Evolutionary conservation across 2,888 invertebrate genomes (phyloP), one percentile per base, ranked within the genome.

Genomic region (Esperia sulphurella): DNA sequence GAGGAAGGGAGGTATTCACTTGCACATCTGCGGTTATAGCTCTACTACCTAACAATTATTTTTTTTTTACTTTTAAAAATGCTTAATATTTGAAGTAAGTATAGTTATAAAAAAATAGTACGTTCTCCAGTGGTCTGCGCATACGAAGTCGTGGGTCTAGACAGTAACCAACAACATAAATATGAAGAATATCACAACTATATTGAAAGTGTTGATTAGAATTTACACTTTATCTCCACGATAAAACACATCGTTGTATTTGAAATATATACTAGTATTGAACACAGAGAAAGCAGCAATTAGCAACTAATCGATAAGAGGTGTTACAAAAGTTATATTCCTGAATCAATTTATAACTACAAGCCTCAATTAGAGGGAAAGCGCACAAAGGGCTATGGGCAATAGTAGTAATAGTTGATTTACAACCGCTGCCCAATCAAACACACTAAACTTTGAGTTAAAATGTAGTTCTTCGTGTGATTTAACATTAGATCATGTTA

Each of bases 341-440:
- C 72, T 76, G 79, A 81, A 79, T 82, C 76, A 83, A 82, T 83
- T 82, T 83, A 85, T 80, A 79, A 79, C 77, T 79, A 83, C 83
- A 79, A 78, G 79, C 62, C 62, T 75, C 83, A 86, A 89, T 87
- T 86, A 88, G 78, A 79, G 86, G 73, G 86, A 87, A 87, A 87
- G 84, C 68, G 74, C 60, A 83, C 78, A 79, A 80, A 76, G 76
- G 71, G 58, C 65, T 64, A 48, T 63, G n/a, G n/a, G 21, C n/a
- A 35, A 1, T n/a, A 8, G 2, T 35, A 10, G 31, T 31, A 31
- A 29, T 41, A 28, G 40, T 41, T 14, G 28, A 21, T 14, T 31
- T 42, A 35, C 35, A n/a, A 35, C 35, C 1, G 31, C n/a, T 6
- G 35, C n/a, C 35, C 35, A 35, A 35, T 35, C 35, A 35, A 35